phyloP scores from a whole-genome alignment of 1,140 invertebrate genomes.

The Proctacanthus coquilletti region DNA sequence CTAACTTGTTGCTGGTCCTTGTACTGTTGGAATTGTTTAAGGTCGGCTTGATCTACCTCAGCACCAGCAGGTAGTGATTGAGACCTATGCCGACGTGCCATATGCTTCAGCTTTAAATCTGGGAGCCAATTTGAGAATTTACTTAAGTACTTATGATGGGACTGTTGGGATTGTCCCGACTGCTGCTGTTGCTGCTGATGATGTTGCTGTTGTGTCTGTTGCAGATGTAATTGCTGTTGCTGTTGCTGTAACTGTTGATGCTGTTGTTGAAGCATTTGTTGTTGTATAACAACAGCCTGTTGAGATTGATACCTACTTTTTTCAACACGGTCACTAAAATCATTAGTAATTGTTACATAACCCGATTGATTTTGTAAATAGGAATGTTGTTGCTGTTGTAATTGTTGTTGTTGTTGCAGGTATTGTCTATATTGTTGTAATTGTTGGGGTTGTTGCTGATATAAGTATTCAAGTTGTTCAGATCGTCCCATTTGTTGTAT shows the following conservation, averaged over 20 bases:
- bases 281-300: too few species aligned
- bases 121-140: conserved; percentile 51
- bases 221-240: conserved; percentile 13
- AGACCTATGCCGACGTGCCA: conserved; percentile 55
- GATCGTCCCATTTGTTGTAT: too few species aligned
- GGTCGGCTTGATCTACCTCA: conserved; percentile 36
- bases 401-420: neutral
- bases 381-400: conserved; percentile 1
- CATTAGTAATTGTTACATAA: conserved; percentile 1
- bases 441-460: neutral
- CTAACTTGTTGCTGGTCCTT: conserved; percentile 10
- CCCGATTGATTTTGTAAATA: neutral
- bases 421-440: neutral
- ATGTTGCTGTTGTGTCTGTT: conserved; percentile 29
- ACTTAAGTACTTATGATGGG: conserved; percentile 14
- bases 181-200: conserved; percentile 25
- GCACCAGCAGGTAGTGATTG: conserved; percentile 60
- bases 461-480: too few species aligned
- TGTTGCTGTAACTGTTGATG: conserved; percentile 31
- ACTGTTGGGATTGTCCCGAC: conserved; percentile 7
- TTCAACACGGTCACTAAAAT: too few species aligned
- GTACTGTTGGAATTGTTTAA: conserved; percentile 18
- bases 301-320: too few species aligned
- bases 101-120: conserved; percentile 48
- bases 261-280: conserved; percentile 1